These are phyloP conservation scores for Lophochroa leadbeateri DNA, from an alignment of 2,113 vertebrate genomes.

Conservation along the genomic window DNA sequence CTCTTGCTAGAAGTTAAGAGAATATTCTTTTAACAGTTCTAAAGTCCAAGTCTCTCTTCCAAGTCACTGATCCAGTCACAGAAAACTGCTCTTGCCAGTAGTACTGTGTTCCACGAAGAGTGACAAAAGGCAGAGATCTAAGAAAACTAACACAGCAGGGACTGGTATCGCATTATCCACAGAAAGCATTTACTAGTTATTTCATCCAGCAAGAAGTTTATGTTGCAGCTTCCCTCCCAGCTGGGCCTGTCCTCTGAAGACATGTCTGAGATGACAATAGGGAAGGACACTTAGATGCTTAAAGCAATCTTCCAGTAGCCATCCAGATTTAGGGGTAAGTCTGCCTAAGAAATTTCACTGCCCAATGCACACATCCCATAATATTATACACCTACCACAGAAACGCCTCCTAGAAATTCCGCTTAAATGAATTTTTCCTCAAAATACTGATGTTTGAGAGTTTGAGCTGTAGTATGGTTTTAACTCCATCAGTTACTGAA, in stretches of 20 bases:
- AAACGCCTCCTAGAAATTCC: neutral
- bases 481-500: neutral
- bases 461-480: neutral
- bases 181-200: conserved; percentile 29
- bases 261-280: neutral
- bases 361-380: neutral
- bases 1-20: neutral
- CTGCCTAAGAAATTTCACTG: neutral
- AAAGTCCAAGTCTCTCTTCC: neutral
- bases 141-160: conserved; percentile 28
- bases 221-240: conserved; percentile 29
- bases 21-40: neutral
- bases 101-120: neutral
- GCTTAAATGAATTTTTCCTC: neutral
- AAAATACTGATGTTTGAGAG: neutral
- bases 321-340: neutral
- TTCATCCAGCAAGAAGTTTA: conserved; percentile 23
- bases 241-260: neutral
- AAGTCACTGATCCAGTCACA: neutral
- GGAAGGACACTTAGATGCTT: neutral
- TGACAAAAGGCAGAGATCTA: neutral
- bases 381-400: neutral
- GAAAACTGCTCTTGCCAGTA: neutral
- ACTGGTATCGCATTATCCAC: neutral
- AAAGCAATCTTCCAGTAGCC: neutral